Conservation (phyloP, 2,888 invertebrate genomes). For the Drosophila ustulata region DNA sequence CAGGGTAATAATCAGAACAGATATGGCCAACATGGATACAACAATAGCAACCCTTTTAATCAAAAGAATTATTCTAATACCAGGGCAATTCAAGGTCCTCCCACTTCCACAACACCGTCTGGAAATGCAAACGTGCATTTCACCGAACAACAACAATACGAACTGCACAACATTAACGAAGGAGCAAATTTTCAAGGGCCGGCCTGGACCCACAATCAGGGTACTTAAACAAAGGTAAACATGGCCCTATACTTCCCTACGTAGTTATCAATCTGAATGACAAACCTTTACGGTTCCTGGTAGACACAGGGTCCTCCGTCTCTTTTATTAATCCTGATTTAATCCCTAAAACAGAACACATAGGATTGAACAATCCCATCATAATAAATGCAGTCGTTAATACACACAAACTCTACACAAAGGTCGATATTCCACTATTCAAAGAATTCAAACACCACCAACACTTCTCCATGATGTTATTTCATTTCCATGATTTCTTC, state of each 20-base stretch:
- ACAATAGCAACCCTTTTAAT: too few relatives aligned
- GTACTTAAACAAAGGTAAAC: constrained; percentile 4
- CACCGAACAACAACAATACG: background rate
- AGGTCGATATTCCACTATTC: background rate
- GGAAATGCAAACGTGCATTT: too few relatives aligned
- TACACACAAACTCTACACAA: constrained; percentile 1
- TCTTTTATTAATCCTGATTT: constrained; percentile 7
- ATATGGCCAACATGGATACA: background rate
- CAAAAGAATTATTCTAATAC: too few relatives aligned
- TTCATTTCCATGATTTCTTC: constrained; percentile 2
- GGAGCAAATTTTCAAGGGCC: constrained; percentile 6
- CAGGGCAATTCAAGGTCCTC: too few relatives aligned
- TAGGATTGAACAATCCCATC: background rate
- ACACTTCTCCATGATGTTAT: constrained; percentile 2
- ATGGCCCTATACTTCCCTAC: constrained; percentile 1
- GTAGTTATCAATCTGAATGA: background rate
- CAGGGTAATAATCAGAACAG: background rate
- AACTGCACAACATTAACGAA: constrained; percentile 6
- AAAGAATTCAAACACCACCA: background rate
- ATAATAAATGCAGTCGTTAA: background rate
- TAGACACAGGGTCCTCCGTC: too few relatives aligned
- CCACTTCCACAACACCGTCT: background rate
- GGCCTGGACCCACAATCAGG: constrained; percentile 9
- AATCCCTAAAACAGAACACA: background rate
- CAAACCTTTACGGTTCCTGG: background rate